phyloP scores from a whole-genome alignment of 2,888 invertebrate species.

The Macrophya alboannulata region DNA sequence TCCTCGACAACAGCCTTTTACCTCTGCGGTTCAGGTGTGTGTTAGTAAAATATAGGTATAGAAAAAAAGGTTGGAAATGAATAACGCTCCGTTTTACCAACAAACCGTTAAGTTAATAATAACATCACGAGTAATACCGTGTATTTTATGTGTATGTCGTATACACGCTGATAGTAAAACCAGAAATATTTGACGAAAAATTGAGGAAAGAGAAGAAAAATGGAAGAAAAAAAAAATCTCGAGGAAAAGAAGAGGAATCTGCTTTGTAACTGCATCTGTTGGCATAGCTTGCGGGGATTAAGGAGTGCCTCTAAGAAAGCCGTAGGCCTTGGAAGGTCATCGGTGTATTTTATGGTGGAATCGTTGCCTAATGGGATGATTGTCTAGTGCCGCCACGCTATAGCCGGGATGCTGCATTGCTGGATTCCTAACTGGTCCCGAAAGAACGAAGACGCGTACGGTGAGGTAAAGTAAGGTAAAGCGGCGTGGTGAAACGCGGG shows the following conservation, averaged over 20 bases:
- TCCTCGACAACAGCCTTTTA: background rate
- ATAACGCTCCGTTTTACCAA: constrained; percentile 38
- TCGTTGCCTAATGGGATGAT: constrained; percentile 77
- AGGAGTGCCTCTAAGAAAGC: constrained; percentile 55
- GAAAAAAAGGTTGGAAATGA: background rate
- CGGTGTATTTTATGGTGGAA: constrained; percentile 61
- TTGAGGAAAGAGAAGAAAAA: background rate
- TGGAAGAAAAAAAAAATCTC: background rate
- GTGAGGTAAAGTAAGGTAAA: background rate
- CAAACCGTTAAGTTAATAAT: constrained; percentile 40
- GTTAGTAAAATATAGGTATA: background rate
- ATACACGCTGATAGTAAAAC: constrained; percentile 6
- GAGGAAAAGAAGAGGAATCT: background rate
- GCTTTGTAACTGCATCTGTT: constrained; percentile 49
- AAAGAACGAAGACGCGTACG: background rate
- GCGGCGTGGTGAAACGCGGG: constrained; percentile 2
- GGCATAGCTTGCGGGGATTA: constrained; percentile 32
- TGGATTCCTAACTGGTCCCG: constrained; percentile 50
- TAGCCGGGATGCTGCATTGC: constrained; percentile 13
- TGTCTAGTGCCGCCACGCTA: constrained; percentile 68
- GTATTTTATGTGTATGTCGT: background rate
- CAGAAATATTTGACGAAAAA: background rate
- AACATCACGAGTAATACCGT: background rate
- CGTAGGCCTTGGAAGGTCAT: constrained; percentile 56
- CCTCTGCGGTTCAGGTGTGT: background rate